phyloP scores from a whole-genome alignment of 2,113 vertebrate species.

The Carassius auratus region DNA sequence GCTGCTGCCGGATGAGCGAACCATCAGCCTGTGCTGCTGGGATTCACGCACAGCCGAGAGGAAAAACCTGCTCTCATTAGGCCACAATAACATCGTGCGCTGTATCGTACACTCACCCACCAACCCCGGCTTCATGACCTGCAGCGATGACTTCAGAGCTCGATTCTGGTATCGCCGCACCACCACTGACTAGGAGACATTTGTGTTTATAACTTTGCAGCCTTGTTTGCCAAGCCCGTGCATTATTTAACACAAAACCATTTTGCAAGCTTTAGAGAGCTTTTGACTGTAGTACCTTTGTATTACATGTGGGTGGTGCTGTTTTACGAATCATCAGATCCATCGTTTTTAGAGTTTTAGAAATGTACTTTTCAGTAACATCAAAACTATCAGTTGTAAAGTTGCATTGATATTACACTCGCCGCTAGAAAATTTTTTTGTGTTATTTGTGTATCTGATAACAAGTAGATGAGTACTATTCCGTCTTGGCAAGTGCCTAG shows the following conservation, averaged over 20 bases:
- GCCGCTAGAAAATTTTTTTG: background rate
- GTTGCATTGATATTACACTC: background rate
- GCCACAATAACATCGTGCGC: slow-evolving; percentile 98
- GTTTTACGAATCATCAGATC: background rate
- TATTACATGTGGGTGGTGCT: background rate
- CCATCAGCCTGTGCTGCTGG: slow-evolving; percentile 98
- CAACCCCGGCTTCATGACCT: slow-evolving; percentile 98
- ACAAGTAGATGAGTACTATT: background rate
- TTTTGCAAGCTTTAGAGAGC: background rate
- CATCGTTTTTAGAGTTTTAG: background rate
- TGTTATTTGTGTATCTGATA: slow-evolving; percentile 3
- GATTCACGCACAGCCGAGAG: slow-evolving; percentile 93
- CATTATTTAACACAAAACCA: background rate
- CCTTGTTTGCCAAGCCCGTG: background rate
- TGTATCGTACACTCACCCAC: slow-evolving; percentile 97
- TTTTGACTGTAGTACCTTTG: background rate
- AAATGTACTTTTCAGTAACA: background rate
- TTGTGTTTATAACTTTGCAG: background rate
- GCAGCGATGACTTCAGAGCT: slow-evolving; percentile 96
- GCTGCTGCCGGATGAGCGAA: slow-evolving; percentile 93
- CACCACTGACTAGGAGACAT: slow-evolving; percentile 85
- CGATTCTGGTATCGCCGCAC: slow-evolving; percentile 97
- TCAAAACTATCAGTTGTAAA: background rate
- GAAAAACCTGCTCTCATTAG: slow-evolving; percentile 92
- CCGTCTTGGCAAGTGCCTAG: background rate